These are phyloP conservation scores for Leucoma salicis DNA, from an alignment of 2,888 invertebrate genomes.

Conservation along the genomic window DNA sequence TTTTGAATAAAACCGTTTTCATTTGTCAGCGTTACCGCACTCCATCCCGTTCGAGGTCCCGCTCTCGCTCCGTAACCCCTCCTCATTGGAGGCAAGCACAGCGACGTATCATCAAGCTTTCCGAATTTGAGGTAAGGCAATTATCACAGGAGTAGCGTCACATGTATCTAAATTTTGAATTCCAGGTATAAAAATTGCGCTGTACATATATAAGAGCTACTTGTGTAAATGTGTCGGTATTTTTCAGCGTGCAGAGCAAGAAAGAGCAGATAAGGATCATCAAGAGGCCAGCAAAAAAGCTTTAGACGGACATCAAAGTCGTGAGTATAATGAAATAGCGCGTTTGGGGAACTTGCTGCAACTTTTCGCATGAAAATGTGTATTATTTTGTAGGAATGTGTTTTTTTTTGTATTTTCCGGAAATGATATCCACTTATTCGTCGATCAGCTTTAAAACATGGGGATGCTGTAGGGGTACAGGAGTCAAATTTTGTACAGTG, in stretches of 20 bases:
- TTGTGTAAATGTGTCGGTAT: too few relatives aligned
- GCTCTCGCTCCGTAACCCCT: conserved; percentile 94
- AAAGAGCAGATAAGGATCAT: conserved; percentile 83
- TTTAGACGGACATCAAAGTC: conserved; percentile 78
- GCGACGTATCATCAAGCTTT: conserved; percentile 90
- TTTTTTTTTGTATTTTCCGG: neutral
- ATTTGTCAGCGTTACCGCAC: conserved; percentile 89
- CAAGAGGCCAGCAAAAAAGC: conserved; percentile 70
- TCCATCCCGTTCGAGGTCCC: conserved; percentile 90
- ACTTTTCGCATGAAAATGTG: neutral
- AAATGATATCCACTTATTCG: neutral
- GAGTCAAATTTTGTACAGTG: too few relatives aligned
- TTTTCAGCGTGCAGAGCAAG: conserved; percentile 84
- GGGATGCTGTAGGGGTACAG: too few relatives aligned
- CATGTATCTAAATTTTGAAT: too few relatives aligned
- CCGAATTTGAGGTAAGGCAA: conserved; percentile 86
- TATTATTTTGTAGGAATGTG: neutral
- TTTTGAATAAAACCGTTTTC: neutral
- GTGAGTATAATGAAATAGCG: conserved; percentile 36
- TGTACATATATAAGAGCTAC: too few relatives aligned
- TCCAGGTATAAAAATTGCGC: too few relatives aligned
- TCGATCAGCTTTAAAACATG: too few relatives aligned
- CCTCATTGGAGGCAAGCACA: conserved; percentile 97
- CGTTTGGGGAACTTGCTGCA: neutral
- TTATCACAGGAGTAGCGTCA: too few relatives aligned